Conservation (phyloP, 2,888 invertebrate species). For the Liopterus haemorrhoidalis region DNA sequence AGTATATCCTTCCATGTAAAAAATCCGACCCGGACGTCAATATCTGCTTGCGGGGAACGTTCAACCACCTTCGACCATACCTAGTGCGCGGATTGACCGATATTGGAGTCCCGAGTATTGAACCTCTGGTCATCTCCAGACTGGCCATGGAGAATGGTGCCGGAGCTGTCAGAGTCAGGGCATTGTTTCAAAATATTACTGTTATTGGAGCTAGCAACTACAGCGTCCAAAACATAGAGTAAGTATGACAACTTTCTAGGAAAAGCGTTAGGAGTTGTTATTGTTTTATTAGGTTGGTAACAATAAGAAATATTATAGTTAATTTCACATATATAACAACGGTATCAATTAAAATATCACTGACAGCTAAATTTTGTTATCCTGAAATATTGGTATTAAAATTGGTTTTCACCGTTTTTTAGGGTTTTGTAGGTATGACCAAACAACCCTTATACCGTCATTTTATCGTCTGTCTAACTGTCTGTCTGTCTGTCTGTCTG, state of each 20-base stretch:
- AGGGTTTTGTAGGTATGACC: too few species aligned
- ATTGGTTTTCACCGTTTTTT: too few species aligned
- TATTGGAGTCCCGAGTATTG: slow-evolving; percentile 67
- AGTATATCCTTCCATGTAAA: slow-evolving; percentile 66
- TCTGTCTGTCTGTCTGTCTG: too few species aligned
- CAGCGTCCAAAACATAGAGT: slow-evolving; percentile 64
- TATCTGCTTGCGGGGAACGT: slow-evolving; percentile 60
- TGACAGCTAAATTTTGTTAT: too few species aligned
- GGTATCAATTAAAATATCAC: too few species aligned
- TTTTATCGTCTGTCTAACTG: too few species aligned
- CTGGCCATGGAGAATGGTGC: slow-evolving; percentile 73
- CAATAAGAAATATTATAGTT: too few species aligned
- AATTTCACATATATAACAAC: too few species aligned
- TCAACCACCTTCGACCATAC: slow-evolving; percentile 68
- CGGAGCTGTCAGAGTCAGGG: slow-evolving; percentile 67
- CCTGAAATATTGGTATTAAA: too few species aligned
- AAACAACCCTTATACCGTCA: too few species aligned
- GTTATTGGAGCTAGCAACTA: slow-evolving; percentile 72
- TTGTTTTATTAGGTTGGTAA: not conserved
- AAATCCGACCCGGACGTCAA: slow-evolving; percentile 61
- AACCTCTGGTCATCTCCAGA: slow-evolving; percentile 64
- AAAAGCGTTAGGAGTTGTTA: not conserved
- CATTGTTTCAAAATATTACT: slow-evolving; percentile 68
- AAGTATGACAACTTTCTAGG: slow-evolving; percentile 36
- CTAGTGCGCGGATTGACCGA: slow-evolving; percentile 64